phyloP scores from a whole-genome alignment of 2,113 vertebrate genomes.

The Eulemur rufifrons region DNA sequence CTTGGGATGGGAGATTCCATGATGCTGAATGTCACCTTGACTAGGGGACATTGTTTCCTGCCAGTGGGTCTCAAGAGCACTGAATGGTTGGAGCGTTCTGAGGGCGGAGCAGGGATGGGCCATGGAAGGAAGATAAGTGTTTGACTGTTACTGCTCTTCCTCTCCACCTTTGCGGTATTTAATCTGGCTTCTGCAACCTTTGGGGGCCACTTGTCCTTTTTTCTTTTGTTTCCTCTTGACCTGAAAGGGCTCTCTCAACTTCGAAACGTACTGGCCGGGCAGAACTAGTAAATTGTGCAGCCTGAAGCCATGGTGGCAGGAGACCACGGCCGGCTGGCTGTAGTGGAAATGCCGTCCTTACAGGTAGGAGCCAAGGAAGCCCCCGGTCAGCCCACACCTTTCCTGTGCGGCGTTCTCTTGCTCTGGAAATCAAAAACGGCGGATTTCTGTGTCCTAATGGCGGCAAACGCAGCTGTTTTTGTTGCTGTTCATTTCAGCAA shows the following conservation, averaged over 20 bases:
- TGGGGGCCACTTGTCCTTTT: not conserved
- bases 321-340: fast-evolving
- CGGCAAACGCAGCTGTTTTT: conserved; percentile 70
- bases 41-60: not conserved
- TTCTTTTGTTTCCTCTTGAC: not conserved
- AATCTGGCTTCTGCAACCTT: not conserved
- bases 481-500: conserved; percentile 78
- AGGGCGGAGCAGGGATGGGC: not conserved
- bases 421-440: conserved; percentile 56
- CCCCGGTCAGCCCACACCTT: fast-evolving
- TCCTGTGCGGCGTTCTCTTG: not conserved
- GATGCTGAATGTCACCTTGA: not conserved
- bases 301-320: not conserved
- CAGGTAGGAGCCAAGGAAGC: fast-evolving
- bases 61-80: not conserved
- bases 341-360: fast-evolving
- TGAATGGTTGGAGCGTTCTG: not conserved
- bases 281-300: not conserved
- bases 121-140: not conserved
- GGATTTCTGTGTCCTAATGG: conserved; percentile 47
- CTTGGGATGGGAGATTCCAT: not conserved
- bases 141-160: not conserved
- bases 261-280: not conserved
- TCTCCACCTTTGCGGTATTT: not conserved
- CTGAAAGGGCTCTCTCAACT: not conserved